These are phyloP conservation scores for Ferdinandea cuprea DNA, from an alignment of 2,888 invertebrate species.

Conservation along the genomic window DNA sequence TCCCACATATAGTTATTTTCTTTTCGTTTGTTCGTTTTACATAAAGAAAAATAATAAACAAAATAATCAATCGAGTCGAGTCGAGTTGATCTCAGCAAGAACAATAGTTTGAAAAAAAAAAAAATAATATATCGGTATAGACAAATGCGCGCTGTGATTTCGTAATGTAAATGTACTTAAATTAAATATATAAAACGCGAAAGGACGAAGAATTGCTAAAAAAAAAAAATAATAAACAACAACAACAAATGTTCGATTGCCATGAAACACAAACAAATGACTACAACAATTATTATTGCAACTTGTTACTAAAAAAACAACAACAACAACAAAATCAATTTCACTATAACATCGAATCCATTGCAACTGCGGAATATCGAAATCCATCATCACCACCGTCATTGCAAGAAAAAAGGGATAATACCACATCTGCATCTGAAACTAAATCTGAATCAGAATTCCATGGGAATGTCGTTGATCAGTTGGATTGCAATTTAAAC, in stretches of 20 bases:
- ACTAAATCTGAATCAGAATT: slow-evolving; percentile 30
- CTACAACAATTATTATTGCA: slow-evolving; percentile 61
- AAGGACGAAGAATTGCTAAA: slow-evolving; percentile 27
- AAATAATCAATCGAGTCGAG: slow-evolving; percentile 36
- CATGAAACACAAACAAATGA: slow-evolving; percentile 71
- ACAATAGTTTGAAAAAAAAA: slow-evolving; percentile 51
- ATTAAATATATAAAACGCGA: slow-evolving; percentile 16
- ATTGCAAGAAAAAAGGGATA: slow-evolving; percentile 36
- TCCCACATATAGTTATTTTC: slow-evolving; percentile 68
- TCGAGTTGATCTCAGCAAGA: slow-evolving; percentile 33
- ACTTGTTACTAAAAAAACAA: slow-evolving; percentile 57
- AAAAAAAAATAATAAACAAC: slow-evolving; percentile 12
- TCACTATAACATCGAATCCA: slow-evolving; percentile 70
- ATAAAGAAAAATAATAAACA: slow-evolving; percentile 44
- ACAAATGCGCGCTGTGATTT: slow-evolving; percentile 55
- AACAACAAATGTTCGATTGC: slow-evolving; percentile 68
- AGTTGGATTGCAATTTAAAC: slow-evolving; percentile 60
- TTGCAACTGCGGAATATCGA: slow-evolving; percentile 69
- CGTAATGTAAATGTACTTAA: slow-evolving; percentile 55
- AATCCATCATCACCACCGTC: slow-evolving; percentile 64
- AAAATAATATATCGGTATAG: slow-evolving; percentile 41
- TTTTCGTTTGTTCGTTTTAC: slow-evolving; percentile 70
- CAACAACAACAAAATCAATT: slow-evolving; percentile 64
- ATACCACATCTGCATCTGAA: slow-evolving; percentile 31
- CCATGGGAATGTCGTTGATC: slow-evolving; percentile 48